phyloP scores from a whole-genome alignment of 2,888 invertebrate genomes.

The Ectropis crepuscularia region DNA sequence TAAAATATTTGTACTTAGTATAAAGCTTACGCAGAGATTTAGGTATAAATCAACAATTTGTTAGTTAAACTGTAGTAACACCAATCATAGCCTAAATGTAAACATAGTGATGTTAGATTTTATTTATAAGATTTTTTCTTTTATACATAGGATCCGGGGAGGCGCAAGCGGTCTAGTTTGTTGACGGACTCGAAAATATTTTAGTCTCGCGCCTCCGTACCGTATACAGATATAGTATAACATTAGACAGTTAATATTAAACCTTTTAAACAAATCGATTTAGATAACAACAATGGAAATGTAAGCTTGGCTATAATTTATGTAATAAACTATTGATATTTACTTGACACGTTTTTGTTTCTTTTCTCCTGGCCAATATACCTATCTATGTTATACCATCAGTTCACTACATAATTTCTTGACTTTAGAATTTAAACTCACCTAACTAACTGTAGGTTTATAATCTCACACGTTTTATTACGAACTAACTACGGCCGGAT shows the following conservation, averaged over 20 bases:
- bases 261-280: constrained; percentile 72
- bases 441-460: too few relatives aligned
- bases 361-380: background rate
- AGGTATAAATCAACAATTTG: constrained; percentile 54
- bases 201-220: constrained; percentile 53
- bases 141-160: constrained; percentile 61
- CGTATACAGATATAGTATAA: constrained; percentile 63
- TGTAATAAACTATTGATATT: constrained; percentile 84
- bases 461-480: too few relatives aligned
- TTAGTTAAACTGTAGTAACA: constrained; percentile 78
- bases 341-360: constrained; percentile 58
- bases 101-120: constrained; percentile 80
- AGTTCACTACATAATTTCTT: background rate
- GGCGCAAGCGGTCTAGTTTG: constrained; percentile 36
- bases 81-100: constrained; percentile 82
- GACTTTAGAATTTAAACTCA: too few relatives aligned
- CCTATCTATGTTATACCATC: background rate
- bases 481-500: too few relatives aligned
- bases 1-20: constrained; percentile 51
- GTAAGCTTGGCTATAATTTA: constrained; percentile 85
- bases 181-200: constrained; percentile 42
- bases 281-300: constrained; percentile 75
- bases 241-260: constrained; percentile 71
- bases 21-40: constrained; percentile 64
- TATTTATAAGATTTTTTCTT: constrained; percentile 75